phyloP scores from a whole-genome alignment of 2,113 vertebrate species.

The Corvus moneduloides region DNA sequence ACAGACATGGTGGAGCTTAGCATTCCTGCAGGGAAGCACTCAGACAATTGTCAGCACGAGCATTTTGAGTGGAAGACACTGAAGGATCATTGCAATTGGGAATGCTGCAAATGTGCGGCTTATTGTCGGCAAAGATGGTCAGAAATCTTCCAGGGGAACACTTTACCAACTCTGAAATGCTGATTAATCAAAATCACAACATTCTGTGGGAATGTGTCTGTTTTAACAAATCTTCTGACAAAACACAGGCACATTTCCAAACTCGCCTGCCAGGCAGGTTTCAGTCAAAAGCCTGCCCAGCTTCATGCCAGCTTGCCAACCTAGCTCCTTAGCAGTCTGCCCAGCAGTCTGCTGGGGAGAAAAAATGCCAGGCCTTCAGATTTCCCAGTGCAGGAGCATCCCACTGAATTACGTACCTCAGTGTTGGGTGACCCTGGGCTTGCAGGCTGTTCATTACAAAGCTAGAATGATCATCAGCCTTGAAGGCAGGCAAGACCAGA shows the following conservation, averaged over 20 bases:
- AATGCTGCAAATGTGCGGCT: background rate
- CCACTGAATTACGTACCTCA: background rate
- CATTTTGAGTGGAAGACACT: background rate
- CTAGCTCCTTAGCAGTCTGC: background rate
- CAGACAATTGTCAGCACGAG: background rate
- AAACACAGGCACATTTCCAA: slow-evolving; percentile 32
- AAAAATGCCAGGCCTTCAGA: background rate
- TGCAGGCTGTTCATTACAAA: background rate
- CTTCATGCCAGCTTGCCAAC: background rate
- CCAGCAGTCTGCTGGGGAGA: background rate
- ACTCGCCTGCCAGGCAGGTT: slow-evolving; percentile 11
- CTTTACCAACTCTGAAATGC: background rate
- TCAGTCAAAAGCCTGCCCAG: background rate
- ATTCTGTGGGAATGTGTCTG: background rate
- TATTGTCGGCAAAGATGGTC: background rate
- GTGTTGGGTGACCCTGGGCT: background rate
- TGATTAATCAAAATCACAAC: slow-evolving; percentile 21
- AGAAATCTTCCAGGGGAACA: background rate
- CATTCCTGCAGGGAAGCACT: background rate
- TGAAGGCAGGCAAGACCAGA: background rate
- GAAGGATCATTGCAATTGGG: background rate
- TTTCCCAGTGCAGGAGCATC: background rate
- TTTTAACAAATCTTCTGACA: slow-evolving; percentile 39
- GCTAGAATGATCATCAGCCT: background rate
- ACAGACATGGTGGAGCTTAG: background rate